Evolutionary conservation across 2,113 vertebrate genomes (phyloP), one percentile per base, ranked within the genome.

Genomic region (Phylloscopus trochilus): DNA sequence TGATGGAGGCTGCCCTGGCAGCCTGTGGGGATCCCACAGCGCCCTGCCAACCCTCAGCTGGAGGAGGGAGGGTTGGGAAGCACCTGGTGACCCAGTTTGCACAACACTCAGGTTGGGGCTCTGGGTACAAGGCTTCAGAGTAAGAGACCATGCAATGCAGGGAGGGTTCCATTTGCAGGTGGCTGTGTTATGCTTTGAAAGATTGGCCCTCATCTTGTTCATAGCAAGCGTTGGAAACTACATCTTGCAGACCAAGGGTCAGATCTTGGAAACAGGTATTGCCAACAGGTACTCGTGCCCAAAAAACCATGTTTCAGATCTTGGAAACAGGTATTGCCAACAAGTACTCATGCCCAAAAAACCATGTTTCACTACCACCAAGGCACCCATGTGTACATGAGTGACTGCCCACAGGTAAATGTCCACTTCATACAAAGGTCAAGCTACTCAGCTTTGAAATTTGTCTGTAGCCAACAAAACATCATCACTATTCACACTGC

Each of bases 1-100:
- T 52, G 47, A 43, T 21, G 27, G 20, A 7, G 15, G 3, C 19
- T 80, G 47, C 30, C 26, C 52, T 76, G 47, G n/a, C 79, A 82
- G 28, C 21, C 62, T 5, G 1, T 21, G 35, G 8, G 46, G 41
- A 60, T 70, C 35, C 26, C 1, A 1, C 31, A 46, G 55, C 0
- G 0, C 23, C 17, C 13, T 3, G 1, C 15, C 62, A 74, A 28
- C n/a, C 17, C 56, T 62, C 6, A 66, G 46, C 41, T 31, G 47
- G 22, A 46, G 59, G 24, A 85, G 26, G 33, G 37, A 72, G 33
- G 22, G 7, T 3, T 43, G 82, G 43, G 30, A 63, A 78, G 19
- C 37, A 21, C 13, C n/a, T 47, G 59, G 22, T 47, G 24, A 31
- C 43, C 31, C 60, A 49, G 31, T 35, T 41, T 51, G 66, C 19